Evolutionary conservation across 2,888 invertebrate species (phyloP), one percentile per base, ranked within the genome.

Genomic region (Drosophila imparisetae): DNA sequence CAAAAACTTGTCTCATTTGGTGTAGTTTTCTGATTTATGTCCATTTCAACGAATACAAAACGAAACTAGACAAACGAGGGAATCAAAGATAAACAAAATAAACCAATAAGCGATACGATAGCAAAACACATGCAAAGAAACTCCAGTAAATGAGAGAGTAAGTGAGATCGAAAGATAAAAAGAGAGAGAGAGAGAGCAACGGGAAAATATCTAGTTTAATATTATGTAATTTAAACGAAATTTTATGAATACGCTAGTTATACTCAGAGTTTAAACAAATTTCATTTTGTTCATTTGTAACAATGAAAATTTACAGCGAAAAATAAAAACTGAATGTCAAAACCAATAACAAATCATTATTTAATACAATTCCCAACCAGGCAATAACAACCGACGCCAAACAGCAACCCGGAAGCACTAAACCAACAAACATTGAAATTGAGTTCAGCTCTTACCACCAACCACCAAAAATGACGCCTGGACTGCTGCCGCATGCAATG

Each of bases 211-310:
- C 84, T 89, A 89, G 86, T 87, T 78, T 87, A 86, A 87, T 86
- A 87, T 82, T 85, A 89, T 86, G 87, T 86, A 89, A 89, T 86
- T 87, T 89, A 86, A 89, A 86, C 72, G 72, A 88, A 86, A 84
- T 86, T 89, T 72, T 72, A 88, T 86, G 57, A 86, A 83, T 87
- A 87, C 71, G 80, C 75, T 86, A 85, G 88, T 85, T 86, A 81
- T 86, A 86, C 81, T 84, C 83, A 69, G 74, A 74, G 61, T 74
- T 74, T 29, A 79, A 78, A 70, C 29, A 79, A 84, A 74, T 72
- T 77, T 84, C 74, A 69, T 83, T 72, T 85, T 42, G 45, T 89
- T 87, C 87, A 89, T 85, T 75, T 89, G 77, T 89, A 83, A 72
- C 72, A 77, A 87, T 86, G 87, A 86, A 84, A 73, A 80, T 75